Evolutionary conservation across 2,888 invertebrate genomes (phyloP).

Genomic region (Elgonia sp.): DNA sequence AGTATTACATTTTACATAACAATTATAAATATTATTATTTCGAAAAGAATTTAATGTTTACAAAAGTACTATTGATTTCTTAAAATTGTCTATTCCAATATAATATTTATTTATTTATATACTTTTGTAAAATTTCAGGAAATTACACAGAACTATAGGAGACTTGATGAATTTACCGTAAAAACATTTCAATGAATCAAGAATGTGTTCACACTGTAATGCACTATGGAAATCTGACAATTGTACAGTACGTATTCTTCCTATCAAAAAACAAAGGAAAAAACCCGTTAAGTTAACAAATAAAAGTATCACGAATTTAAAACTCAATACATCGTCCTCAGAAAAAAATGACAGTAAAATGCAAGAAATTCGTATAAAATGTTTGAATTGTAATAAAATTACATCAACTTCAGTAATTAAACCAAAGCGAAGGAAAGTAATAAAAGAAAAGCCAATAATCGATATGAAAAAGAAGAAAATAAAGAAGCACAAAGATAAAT

Average conservation of each 20-base stretch:
- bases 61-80: too few species aligned
- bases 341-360: conserved; percentile 4
- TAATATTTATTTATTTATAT: too few species aligned
- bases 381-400: too few species aligned
- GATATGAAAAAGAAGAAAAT: conserved; percentile 81
- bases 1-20: too few species aligned
- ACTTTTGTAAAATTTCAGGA: conserved; percentile 34
- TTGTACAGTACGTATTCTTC: conserved; percentile 54
- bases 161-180: conserved; percentile 19
- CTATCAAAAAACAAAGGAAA: conserved; percentile 27
- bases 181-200: conserved; percentile 45
- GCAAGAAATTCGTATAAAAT: too few species aligned
- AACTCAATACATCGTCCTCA: too few species aligned
- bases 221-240: conserved; percentile 61
- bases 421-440: conserved; percentile 70
- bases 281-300: background rate
- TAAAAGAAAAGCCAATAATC: conserved; percentile 14
- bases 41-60: too few species aligned
- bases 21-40: too few species aligned
- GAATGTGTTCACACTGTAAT: conserved; percentile 66
- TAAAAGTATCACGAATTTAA: too few species aligned
- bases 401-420: too few species aligned
- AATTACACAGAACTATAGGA: conserved; percentile 7
- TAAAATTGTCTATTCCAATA: too few species aligned
- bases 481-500: conserved; percentile 85